phyloP scores from a whole-genome alignment of 2,888 invertebrate species.

The Calliscelio sp. region DNA sequence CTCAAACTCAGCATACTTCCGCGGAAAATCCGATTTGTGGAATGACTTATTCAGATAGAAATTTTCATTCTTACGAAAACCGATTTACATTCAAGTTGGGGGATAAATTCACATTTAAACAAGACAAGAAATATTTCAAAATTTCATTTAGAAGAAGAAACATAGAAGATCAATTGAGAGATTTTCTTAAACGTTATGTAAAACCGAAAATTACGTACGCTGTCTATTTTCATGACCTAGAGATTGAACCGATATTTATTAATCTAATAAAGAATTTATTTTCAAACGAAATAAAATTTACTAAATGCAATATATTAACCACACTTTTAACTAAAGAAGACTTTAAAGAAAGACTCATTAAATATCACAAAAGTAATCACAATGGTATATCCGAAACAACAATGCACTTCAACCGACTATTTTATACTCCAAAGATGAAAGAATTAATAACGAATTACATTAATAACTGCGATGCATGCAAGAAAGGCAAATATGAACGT shows the following conservation, averaged over 20 bases:
- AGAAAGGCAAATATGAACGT: slow-evolving; percentile 28
- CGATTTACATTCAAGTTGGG: slow-evolving; percentile 19
- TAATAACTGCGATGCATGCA: neutral
- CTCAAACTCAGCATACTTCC: slow-evolving; percentile 8
- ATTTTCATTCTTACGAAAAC: slow-evolving; percentile 21
- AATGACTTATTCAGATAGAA: slow-evolving; percentile 19
- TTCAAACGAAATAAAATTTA: slow-evolving; percentile 3
- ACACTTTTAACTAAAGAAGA: slow-evolving; percentile 11
- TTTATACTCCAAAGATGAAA: slow-evolving; percentile 22
- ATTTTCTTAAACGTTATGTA: neutral
- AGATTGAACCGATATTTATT: slow-evolving; percentile 19
- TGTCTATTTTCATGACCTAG: slow-evolving; percentile 12
- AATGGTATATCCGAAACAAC: slow-evolving; percentile 26
- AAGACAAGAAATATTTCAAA: neutral
- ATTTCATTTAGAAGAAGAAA: neutral
- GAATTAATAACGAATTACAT: slow-evolving; percentile 13
- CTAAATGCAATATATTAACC: slow-evolving; percentile 28
- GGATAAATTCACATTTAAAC: neutral
- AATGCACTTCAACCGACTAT: slow-evolving; percentile 2
- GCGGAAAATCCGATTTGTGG: slow-evolving; percentile 19
- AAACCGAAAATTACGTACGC: slow-evolving; percentile 25
- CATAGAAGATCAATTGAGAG: slow-evolving; percentile 2
- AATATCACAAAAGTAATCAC: slow-evolving; percentile 20
- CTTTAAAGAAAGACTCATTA: slow-evolving; percentile 6
- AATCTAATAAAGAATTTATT: slow-evolving; percentile 19